Conservation (phyloP, 1,140 invertebrate genomes). For the Leucophenga varia region DNA sequence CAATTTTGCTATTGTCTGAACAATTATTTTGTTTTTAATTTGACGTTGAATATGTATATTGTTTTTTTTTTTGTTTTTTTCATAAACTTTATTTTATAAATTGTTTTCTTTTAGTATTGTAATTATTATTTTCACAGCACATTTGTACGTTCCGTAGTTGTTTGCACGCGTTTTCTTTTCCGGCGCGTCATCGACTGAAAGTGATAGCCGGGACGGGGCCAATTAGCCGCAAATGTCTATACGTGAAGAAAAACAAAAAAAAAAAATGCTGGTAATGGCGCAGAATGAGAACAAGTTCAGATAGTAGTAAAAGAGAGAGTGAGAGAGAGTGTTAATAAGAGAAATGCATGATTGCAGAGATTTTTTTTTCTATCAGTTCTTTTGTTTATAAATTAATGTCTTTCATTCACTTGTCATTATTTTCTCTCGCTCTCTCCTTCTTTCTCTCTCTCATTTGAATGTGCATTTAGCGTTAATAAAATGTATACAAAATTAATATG, state of each 20-base stretch:
- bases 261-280: too few relatives aligned
- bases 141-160: background rate
- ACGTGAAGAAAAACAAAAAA: too few relatives aligned
- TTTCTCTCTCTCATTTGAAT: background rate
- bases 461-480: too few relatives aligned
- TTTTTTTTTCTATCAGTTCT: background rate
- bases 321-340: too few relatives aligned
- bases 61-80: background rate
- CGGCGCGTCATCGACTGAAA: background rate
- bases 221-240: background rate
- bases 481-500: too few relatives aligned
- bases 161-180: background rate
- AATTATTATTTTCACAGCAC: background rate
- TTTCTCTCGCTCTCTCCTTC: background rate
- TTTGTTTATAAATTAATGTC: background rate
- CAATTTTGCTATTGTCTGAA: background rate
- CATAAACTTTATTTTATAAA: too few relatives aligned
- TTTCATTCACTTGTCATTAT: background rate
- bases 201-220: background rate
- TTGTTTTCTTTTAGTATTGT: too few relatives aligned
- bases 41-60: too few relatives aligned
- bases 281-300: too few relatives aligned
- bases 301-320: too few relatives aligned
- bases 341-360: too few relatives aligned
- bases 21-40: background rate